Conservation (phyloP, 2,888 invertebrate genomes). For the Panorpa germanica region DNA sequence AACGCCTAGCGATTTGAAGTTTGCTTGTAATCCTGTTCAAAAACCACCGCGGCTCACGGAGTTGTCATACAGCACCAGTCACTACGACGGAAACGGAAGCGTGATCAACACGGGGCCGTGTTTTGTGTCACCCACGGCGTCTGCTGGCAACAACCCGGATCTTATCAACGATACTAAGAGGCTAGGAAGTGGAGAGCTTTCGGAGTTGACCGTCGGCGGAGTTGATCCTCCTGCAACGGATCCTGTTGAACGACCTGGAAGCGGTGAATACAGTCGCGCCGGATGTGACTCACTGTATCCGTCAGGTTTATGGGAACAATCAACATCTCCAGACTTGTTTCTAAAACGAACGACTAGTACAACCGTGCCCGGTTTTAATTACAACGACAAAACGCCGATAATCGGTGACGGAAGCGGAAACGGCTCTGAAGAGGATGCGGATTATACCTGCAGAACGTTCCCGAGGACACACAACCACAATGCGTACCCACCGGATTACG, state of each 20-base stretch:
- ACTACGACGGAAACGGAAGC: constrained; percentile 48
- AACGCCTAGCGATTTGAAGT: constrained; percentile 24
- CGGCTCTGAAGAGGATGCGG: constrained; percentile 37
- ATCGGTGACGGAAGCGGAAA: constrained; percentile 40
- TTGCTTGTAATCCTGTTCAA: constrained; percentile 41
- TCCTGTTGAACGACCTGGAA: constrained; percentile 34
- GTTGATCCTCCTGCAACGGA: constrained; percentile 17
- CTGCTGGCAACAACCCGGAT: constrained; percentile 65
- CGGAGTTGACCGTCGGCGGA: constrained; percentile 19
- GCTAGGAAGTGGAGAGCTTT: constrained; percentile 32
- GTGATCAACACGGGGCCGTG: constrained; percentile 40
- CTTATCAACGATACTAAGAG: constrained; percentile 67
- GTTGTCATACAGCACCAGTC: constrained; percentile 45
- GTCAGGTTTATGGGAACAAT: constrained; percentile 59
- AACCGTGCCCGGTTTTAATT: constrained; percentile 34
- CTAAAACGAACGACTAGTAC: constrained; percentile 37
- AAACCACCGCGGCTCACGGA: constrained; percentile 52
- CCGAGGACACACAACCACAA: constrained; percentile 28
- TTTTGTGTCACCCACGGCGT: constrained; percentile 55
- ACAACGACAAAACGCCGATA: constrained; percentile 58
- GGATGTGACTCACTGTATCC: constrained; percentile 59
- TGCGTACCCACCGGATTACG: constrained; percentile 62
- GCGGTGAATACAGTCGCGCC: constrained; percentile 62
- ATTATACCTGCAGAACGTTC: constrained; percentile 40
- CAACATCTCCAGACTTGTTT: constrained; percentile 26